Evolutionary conservation across 2,113 vertebrate species (phyloP).

Genomic region (Cyanoderma ruficeps): DNA sequence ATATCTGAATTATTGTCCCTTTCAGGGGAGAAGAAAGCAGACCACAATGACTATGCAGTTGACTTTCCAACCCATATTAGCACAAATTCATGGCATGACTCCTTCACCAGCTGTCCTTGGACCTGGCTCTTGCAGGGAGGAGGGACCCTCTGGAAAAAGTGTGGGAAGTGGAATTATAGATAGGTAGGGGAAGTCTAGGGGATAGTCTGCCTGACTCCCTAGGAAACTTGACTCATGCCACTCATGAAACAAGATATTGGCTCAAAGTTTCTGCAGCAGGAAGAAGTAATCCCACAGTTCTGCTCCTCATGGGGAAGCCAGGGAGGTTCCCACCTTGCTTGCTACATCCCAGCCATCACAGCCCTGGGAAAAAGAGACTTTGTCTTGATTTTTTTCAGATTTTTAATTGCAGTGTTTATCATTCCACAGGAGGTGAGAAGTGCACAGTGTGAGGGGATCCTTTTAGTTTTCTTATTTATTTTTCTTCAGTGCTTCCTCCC

Average conservation of each 20-base stretch:
- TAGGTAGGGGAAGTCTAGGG: not conserved
- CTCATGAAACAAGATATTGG: not conserved
- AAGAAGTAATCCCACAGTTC: not conserved
- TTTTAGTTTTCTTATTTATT: not conserved
- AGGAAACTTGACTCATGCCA: not conserved
- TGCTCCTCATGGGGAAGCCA: not conserved
- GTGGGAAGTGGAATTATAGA: not conserved
- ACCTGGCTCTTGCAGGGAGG: not conserved
- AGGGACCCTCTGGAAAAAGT: not conserved
- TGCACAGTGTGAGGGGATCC: not conserved
- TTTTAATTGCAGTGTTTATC: conserved; percentile 37
- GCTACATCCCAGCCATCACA: not conserved
- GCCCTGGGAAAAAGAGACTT: not conserved
- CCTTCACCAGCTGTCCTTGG: too few species aligned
- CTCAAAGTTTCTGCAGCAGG: not conserved
- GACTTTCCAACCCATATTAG: fast-evolving
- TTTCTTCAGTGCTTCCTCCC: not conserved
- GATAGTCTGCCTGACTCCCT: not conserved
- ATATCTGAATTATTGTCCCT: not conserved
- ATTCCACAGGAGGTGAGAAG: not conserved
- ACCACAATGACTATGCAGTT: fast-evolving
- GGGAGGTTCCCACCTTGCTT: fast-evolving
- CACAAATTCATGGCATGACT: too few species aligned
- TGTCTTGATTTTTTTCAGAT: conserved; percentile 4
- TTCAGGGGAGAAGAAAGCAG: not conserved